A percentile compares a stretch with the other conserved stretches of the same genome.
Evolutionary conservation across 2,113 vertebrate species (phyloP).

Genomic region (Actenoides lindsayi): DNA sequence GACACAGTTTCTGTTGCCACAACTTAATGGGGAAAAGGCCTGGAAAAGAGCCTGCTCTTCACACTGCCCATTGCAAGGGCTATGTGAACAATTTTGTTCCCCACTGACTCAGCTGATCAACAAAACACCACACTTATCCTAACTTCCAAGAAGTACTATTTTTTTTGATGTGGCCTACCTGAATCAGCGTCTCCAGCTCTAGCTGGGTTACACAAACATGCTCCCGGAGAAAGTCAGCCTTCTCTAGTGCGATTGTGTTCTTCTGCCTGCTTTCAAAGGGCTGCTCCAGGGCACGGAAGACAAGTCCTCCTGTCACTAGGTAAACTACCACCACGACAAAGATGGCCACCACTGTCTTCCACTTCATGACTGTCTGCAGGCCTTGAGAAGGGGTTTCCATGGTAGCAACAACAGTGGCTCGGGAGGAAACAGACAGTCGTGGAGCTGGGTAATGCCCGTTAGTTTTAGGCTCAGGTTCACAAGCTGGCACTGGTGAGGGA

Average conservation of each 20-base stretch:
- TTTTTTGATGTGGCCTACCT: slow-evolving; percentile 74
- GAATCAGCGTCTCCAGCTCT: slow-evolving; percentile 90
- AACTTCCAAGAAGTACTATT: background rate
- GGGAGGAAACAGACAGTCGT: slow-evolving; percentile 85
- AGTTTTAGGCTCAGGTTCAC: slow-evolving; percentile 82
- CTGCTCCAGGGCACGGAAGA: slow-evolving; percentile 91
- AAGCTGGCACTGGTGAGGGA: slow-evolving; percentile 85
- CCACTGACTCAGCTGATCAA: background rate
- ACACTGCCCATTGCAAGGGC: background rate
- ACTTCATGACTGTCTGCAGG: slow-evolving; percentile 95
- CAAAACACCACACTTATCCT: background rate
- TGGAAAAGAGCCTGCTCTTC: background rate
- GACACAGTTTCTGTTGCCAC: background rate
- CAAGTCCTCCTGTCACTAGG: slow-evolving; percentile 89
- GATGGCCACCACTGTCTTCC: slow-evolving; percentile 94
- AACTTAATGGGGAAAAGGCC: background rate
- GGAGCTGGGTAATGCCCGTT: slow-evolving; percentile 82
- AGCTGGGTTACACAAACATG: slow-evolving; percentile 86
- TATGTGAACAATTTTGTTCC: background rate
- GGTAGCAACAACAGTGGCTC: slow-evolving; percentile 86
- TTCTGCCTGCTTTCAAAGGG: slow-evolving; percentile 92
- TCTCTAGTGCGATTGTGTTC: slow-evolving; percentile 87
- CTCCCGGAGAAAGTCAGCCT: slow-evolving; percentile 87
- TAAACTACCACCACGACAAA: slow-evolving; percentile 94
- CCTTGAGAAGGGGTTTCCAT: slow-evolving; percentile 85